Evolutionary conservation across 2,113 vertebrate species (phyloP).

Genomic region (Orcinus orca): DNA sequence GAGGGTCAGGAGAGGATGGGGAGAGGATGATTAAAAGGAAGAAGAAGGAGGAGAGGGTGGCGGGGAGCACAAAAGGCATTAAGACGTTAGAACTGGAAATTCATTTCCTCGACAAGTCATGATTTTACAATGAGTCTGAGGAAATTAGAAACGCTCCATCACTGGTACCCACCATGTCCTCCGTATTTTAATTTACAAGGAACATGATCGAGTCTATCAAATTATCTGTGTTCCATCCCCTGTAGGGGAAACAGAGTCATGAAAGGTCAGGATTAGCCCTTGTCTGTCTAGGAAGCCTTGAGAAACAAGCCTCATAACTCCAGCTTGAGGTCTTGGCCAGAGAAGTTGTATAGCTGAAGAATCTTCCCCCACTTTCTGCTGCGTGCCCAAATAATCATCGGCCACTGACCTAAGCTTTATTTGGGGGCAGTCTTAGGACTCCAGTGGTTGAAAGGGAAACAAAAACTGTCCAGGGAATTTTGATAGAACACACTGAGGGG

Average conservation of each 20-base stretch:
- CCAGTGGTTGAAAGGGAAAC: background rate
- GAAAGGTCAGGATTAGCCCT: background rate
- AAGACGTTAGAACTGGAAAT: background rate
- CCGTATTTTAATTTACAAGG: constrained; percentile 9
- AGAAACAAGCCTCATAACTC: background rate
- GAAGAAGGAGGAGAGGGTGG: background rate
- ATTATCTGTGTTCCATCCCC: background rate
- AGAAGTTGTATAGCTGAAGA: background rate
- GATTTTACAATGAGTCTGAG: background rate
- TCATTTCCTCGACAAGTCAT: background rate
- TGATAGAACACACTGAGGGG: background rate
- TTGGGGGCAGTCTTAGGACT: background rate
- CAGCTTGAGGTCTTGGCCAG: background rate
- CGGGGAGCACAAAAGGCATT: background rate
- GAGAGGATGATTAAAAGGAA: background rate
- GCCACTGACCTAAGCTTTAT: background rate
- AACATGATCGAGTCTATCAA: background rate
- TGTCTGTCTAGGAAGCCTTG: background rate
- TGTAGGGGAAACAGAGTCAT: background rate
- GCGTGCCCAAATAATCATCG: background rate
- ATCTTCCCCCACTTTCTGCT: background rate
- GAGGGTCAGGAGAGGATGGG: background rate
- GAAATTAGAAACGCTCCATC: background rate
- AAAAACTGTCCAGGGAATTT: background rate
- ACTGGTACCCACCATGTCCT: background rate